Evolutionary conservation across 2,797 vertebrate species (phyloP).

Genomic region (Spinus pinus): DNA sequence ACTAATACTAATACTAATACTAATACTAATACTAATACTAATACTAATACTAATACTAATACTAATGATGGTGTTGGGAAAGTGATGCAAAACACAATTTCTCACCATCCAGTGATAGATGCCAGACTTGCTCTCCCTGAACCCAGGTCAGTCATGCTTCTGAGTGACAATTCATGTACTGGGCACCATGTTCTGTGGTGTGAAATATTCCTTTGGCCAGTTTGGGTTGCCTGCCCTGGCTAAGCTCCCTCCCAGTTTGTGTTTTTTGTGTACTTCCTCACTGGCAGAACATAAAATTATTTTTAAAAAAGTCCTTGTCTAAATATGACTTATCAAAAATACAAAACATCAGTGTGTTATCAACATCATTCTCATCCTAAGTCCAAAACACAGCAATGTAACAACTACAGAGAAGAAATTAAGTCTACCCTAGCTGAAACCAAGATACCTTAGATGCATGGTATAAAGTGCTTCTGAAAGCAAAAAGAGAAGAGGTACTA

Average conservation of each 20-base stretch:
- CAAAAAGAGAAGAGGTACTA: not conserved
- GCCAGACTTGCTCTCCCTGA: fast-evolving
- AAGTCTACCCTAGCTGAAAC: not conserved
- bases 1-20: too few relatives aligned
- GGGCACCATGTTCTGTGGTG: not conserved
- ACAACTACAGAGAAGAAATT: not conserved
- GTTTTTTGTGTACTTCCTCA: not conserved
- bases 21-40: too few relatives aligned
- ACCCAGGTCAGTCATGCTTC: fast-evolving
- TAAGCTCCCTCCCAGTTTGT: not conserved
- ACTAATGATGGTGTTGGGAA: too few relatives aligned
- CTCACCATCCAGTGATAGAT: not conserved
- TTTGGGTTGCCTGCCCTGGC: not conserved
- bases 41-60: too few relatives aligned
- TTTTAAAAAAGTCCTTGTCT: not conserved
- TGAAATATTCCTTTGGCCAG: not conserved
- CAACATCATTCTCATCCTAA: not conserved
- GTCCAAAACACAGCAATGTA: not conserved
- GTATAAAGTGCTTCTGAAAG: not conserved
- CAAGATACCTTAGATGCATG: not conserved
- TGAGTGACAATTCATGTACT: fast-evolving
- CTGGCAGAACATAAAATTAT: not conserved
- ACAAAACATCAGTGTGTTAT: not conserved
- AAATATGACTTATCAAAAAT: not conserved
- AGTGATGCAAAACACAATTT: not conserved